Base-by-base conservation (phyloP, 2,888 invertebrate species). In the Coelopa pilipes region DNA sequence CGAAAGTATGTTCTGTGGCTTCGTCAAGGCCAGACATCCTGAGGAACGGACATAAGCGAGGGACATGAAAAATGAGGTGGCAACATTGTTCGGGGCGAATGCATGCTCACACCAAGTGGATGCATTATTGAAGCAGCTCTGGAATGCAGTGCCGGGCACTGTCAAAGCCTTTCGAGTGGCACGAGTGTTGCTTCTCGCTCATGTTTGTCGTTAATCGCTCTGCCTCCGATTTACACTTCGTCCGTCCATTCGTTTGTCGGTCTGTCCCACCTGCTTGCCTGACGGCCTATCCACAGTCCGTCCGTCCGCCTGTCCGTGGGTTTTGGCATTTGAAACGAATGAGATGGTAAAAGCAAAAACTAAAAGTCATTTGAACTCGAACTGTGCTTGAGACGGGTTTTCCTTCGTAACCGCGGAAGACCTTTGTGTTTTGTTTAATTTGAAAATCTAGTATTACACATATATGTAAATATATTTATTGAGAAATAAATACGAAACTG, bases 291-390 rank as follows among this genome's bases (percentile, higher is more conserved):
- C 34, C 34, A 7, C 34, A 4, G 34, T 34, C 34, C 34, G 34
- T 34, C 34, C 34, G 34, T 34, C 34, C 34, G 34, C 7, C 34
- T 7, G 34, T 34, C 34, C 7, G 34, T 34, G 34, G 19, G 13
- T 24, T 21, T 24, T 66, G 47, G 65, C 49, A 65, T 65, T 65
- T 49, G 46, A 21, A 12, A 49, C 66, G 66, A 66, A 66, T 50
- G 21, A 66, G 50, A 17, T 19, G 49, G 4, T 50, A 50, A 66
- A 66, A 50, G 12, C 24, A 50, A 21, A 49, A 49, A 50, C 17
- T 15, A 12, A 66, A 50, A 66, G 19, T 50, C 62, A 62, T 34
- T 62, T 62, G 45, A 9, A 45, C 21, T 62, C 15, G 24, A 49
- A 50, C 24, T 66, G 66, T 24, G 50, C 7, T 66, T 50, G 50